phyloP scores from a whole-genome alignment of 1,140 invertebrate genomes.

The Vollenhovia emeryi region DNA sequence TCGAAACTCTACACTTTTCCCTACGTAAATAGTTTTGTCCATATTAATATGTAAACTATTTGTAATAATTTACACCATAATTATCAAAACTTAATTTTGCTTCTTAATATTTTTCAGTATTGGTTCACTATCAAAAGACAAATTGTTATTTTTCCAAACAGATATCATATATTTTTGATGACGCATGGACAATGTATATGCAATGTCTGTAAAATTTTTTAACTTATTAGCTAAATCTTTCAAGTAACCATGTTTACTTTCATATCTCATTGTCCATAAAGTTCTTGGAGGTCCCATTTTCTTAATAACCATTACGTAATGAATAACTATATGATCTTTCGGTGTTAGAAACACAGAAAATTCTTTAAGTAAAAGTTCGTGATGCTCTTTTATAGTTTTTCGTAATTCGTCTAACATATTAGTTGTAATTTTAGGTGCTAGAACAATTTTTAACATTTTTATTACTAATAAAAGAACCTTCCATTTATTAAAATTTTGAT shows the following conservation, averaged over 20 bases:
- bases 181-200: background rate
- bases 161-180: background rate
- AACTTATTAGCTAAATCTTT: conserved; percentile 26
- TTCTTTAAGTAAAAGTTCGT: background rate
- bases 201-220: conserved; percentile 32
- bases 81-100: background rate
- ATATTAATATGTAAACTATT: background rate
- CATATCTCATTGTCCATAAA: background rate
- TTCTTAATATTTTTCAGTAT: background rate
- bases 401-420: background rate
- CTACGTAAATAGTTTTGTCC: background rate
- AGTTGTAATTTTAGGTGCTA: background rate
- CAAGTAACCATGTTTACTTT: background rate
- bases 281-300: background rate
- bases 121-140: background rate
- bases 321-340: conserved; percentile 11
- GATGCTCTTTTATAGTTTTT: background rate
- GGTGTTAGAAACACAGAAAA: background rate
- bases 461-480: conserved; percentile 11
- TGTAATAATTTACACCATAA: background rate
- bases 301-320: background rate
- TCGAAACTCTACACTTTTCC: background rate
- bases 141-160: background rate
- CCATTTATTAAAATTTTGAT: background rate
- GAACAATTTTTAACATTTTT: conserved; percentile 22